Conservation (phyloP, 2,113 vertebrate genomes). For the Excalfactoria chinensis region DNA sequence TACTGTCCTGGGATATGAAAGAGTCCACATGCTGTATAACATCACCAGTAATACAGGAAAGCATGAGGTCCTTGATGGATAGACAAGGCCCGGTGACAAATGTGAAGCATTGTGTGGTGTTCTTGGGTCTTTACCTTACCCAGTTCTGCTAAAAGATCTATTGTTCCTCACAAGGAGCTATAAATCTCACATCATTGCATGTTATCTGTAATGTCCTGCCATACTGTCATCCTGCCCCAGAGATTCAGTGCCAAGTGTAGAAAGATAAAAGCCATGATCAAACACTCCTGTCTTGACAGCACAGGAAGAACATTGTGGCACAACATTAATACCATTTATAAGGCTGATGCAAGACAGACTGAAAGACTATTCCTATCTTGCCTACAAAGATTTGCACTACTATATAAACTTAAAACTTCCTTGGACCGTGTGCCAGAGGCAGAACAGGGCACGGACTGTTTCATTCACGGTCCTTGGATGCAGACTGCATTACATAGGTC, state of each 20-base stretch:
- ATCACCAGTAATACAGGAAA: background rate
- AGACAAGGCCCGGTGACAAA: background rate
- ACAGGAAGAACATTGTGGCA: background rate
- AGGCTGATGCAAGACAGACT: background rate
- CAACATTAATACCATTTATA: background rate
- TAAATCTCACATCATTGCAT: background rate
- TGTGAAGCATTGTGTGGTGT: background rate
- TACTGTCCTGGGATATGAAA: background rate
- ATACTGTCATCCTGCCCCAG: background rate
- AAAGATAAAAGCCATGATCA: background rate
- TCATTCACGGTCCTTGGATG: slow-evolving; percentile 42
- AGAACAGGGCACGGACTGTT: slow-evolving; percentile 17
- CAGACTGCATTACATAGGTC: slow-evolving; percentile 39
- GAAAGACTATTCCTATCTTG: background rate
- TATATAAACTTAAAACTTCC: background rate
- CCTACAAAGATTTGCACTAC: background rate
- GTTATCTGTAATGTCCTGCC: background rate
- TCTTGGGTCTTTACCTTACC: background rate
- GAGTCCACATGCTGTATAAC: background rate
- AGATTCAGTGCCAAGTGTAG: background rate
- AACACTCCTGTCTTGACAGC: background rate
- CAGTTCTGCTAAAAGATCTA: background rate
- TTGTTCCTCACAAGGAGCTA: background rate
- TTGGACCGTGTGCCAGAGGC: background rate
- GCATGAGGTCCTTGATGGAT: background rate